A percentile compares a stretch with the other conserved stretches of the same genome.
phyloP scores from a whole-genome alignment of 2,888 invertebrate species.

The Cheilosia variabilis region DNA sequence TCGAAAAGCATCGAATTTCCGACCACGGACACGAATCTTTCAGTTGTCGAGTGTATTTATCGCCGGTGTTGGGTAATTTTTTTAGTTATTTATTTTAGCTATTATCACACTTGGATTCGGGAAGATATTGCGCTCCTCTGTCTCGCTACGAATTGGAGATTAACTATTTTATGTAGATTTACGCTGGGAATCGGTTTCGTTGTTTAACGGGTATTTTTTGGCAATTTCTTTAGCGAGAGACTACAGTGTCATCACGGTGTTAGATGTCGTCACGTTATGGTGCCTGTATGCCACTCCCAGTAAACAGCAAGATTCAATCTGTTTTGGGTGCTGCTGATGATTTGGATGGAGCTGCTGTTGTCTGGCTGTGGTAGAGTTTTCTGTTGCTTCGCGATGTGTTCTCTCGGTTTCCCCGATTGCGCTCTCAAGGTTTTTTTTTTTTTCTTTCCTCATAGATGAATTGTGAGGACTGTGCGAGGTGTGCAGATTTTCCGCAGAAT shows the following conservation, averaged over 20 bases:
- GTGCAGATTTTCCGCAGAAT: constrained; percentile 40
- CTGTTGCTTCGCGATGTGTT: constrained; percentile 65
- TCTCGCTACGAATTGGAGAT: constrained; percentile 1
- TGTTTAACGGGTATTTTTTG: constrained; percentile 49
- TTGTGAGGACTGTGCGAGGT: constrained; percentile 7
- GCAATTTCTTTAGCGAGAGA: constrained; percentile 48
- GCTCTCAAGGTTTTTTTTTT: constrained; percentile 40
- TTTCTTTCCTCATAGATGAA: neutral
- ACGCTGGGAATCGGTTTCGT: constrained; percentile 44
- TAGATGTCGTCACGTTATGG: constrained; percentile 74
- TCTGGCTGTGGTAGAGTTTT: constrained; percentile 58
- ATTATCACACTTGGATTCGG: constrained; percentile 49
- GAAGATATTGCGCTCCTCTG: constrained; percentile 30
- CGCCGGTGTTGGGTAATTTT: constrained; percentile 23
- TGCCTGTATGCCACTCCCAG: constrained; percentile 75
- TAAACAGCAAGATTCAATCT: constrained; percentile 75
- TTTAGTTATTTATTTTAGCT: constrained; percentile 32
- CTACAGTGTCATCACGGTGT: constrained; percentile 73
- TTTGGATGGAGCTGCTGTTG: constrained; percentile 60
- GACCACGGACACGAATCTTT: constrained; percentile 68
- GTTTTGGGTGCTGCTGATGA: constrained; percentile 67
- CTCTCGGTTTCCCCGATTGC: constrained; percentile 63
- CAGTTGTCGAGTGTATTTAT: constrained; percentile 44
- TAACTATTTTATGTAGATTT: constrained; percentile 3
- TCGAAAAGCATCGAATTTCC: constrained; percentile 31